phyloP scores from a whole-genome alignment of 2,797 vertebrate species.

The Malurus leucopterus region DNA sequence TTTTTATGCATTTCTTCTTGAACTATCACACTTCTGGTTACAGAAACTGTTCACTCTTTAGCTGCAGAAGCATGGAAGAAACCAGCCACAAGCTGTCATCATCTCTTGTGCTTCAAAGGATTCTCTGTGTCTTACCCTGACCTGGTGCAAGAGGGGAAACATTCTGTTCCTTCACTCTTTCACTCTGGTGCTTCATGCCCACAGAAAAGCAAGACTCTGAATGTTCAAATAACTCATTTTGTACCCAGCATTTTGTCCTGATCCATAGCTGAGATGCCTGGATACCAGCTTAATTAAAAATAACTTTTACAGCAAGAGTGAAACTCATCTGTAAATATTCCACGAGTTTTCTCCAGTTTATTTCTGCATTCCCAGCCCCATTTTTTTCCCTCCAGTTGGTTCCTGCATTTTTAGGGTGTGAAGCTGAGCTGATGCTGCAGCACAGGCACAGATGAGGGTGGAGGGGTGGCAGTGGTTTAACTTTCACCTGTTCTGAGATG shows the following conservation, averaged over 20 bases:
- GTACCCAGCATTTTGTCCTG: rapidly evolving
- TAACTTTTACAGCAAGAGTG: not conserved
- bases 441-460: not conserved
- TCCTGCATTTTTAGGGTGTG: not conserved
- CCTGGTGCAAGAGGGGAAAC: not conserved
- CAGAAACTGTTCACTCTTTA: not conserved
- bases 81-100: not conserved
- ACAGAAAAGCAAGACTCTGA: not conserved
- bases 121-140: not conserved
- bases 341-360: not conserved
- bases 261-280: not conserved
- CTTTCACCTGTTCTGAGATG: slow-evolving; percentile 42
- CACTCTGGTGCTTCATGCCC: not conserved
- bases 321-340: not conserved
- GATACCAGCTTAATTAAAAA: not conserved
- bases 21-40: not conserved
- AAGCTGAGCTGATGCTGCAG: not conserved
- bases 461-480: not conserved
- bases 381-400: not conserved
- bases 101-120: not conserved
- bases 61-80: not conserved
- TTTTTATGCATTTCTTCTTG: not conserved
- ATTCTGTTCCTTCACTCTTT: not conserved
- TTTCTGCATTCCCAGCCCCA: not conserved
- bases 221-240: not conserved